Evolutionary conservation across 2,888 invertebrate species (phyloP).

Genomic region (Scelioninae gen. 1): DNA sequence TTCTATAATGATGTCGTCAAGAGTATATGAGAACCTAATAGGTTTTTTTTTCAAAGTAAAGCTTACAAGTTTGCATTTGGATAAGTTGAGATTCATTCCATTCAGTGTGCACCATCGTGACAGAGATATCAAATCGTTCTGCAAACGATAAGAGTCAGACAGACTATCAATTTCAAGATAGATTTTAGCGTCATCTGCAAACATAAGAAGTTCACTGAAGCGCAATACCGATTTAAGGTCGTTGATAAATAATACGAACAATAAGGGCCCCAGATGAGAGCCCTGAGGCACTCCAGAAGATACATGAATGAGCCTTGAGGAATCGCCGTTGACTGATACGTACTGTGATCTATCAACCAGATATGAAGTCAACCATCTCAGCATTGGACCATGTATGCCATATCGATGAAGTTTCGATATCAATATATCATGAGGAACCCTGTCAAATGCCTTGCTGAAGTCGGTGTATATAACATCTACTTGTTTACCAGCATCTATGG

Average conservation of each 20-base stretch:
- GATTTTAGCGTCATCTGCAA: slow-evolving; percentile 23
- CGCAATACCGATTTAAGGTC: background rate
- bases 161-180: background rate
- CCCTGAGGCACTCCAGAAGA: slow-evolving; percentile 24
- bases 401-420: background rate
- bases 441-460: slow-evolving; percentile 9
- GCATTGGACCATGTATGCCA: background rate
- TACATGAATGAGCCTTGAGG: background rate
- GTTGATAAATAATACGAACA: slow-evolving; percentile 11
- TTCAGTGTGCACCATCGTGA: background rate
- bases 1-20: background rate
- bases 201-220: background rate
- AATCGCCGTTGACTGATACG: background rate
- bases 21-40: background rate
- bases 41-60: background rate
- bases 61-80: background rate
- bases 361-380: background rate
- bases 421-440: background rate
- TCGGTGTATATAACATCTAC: slow-evolving; percentile 1
- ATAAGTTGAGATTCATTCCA: background rate
- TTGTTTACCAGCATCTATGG: background rate
- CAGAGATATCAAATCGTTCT: background rate
- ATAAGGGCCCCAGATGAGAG: slow-evolving; percentile 24
- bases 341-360: background rate
- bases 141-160: background rate